Base-by-base conservation (phyloP, 2,797 vertebrate genomes). In the Astyanax mexicanus region DNA sequence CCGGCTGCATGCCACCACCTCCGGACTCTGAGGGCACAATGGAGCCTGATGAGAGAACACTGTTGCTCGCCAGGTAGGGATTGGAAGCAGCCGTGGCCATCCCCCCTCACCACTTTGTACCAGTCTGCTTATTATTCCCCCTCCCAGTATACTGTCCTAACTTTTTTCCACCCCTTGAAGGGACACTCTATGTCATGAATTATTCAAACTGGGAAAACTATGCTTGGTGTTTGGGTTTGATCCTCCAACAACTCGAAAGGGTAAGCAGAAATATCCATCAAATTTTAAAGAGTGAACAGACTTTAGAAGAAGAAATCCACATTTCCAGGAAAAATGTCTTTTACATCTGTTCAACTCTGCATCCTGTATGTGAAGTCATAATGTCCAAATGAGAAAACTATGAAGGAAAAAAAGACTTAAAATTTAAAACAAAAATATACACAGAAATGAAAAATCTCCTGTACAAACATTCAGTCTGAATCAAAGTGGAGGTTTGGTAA, bases 31-130 rank as follows among this genome's bases (percentile, higher is more conserved):
- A 93, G 91, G 97, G 96, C 74, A 96, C 92, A 78, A 96, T 94
- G 81, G 96, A 93, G 85, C 95, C 94, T 86, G 95, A 91, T 71
- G 94, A 93, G 66, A 97, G 90, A 89, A 97, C 95, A 92, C 94
- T 94, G 90, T 90, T 96, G 90, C 94, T 95, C 87, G 94, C 90
- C 74, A 98, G 91, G 92, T 98, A 98, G 75, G 96, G 96, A 90
- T 96, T 96, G 75, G 96, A 98, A 84, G 96, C 95, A 88, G 95
- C 96, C 80, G 96, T 94, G 89, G 96, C 96, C 96, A 97, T 97
- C 78, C 93, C 44, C 21, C 88, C 85, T 88, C 80, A 88, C 87
- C 86, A 89, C 86, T 83, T 67, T 72, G 54, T 84, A 81, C 21
- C 2, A 76, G 72, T 84, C 76, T 76, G 67, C 68, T 76, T 76